Base-by-base conservation (phyloP, 2,113 vertebrate genomes). In the Alexandromys fortis region DNA sequence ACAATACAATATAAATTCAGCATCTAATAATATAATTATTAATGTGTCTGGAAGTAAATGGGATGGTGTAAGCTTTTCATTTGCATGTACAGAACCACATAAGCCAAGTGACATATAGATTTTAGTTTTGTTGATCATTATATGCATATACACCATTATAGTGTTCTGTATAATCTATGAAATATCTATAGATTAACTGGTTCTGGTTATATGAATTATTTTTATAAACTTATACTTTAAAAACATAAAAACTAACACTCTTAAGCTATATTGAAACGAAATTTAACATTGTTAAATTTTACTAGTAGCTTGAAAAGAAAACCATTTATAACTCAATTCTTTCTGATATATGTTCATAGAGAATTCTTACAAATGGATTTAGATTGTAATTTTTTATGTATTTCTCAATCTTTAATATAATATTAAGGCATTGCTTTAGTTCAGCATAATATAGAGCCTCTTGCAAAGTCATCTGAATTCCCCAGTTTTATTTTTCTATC, bases 371-470 rank as follows among this genome's bases (percentile, higher is more conserved):
- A 94, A 72, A 45, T 5, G 6, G 9, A 93, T 85, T n/a, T n/a
- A 79, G 22, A 72, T 76, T 96, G 67, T 73, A 94, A 12, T 22
- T 47, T 92, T 86, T 63, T 38, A 67, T 65, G 72, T 90, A 49
- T 76, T 72, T 78, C 30, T 88, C 13, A 2, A 38, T 47, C 2
- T 85, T 21, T 75, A 78, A 94, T 42, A 77, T 82, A 83, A 94
- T 89, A 89, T 42, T 33, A 91, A 94, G 42, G 1, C 1, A 33
- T 81, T 96, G 5, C 1, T 79, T 91, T 91, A 78, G 28, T 88
- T 90, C 73, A 90, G 92, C 94, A 79, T 93, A 75, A 90, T 75
- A 11, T 75, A 89, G 73, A 65, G n/a, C 28, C 52, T 83, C 8
- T 90, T 94, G 45, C 78, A 88, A 86, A 86, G 26, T 0, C n/a